Conservation (phyloP, 2,113 vertebrate species). For the Esox niger region DNA sequence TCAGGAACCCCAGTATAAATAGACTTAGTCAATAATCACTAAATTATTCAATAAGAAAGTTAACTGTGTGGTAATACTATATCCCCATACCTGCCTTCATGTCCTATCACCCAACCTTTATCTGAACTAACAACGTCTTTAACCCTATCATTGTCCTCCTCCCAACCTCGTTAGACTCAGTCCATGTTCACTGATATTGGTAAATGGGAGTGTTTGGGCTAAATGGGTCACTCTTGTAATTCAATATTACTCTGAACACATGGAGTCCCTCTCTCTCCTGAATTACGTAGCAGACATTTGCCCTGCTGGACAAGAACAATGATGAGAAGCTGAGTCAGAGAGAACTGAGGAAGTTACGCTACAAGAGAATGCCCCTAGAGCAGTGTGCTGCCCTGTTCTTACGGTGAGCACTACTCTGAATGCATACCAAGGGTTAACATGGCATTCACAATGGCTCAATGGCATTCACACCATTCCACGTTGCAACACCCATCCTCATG, state of each 20-base stretch:
- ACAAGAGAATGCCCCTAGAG: conserved; percentile 62
- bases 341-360: conserved; percentile 65
- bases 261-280: background rate
- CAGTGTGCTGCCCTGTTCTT: conserved; percentile 52
- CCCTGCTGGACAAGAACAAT: conserved; percentile 56
- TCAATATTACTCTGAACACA: background rate
- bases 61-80: conserved; percentile 54
- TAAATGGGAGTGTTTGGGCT: background rate
- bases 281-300: conserved; percentile 42
- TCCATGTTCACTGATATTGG: background rate
- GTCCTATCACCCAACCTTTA: background rate
- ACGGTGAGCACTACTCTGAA: conserved; percentile 39
- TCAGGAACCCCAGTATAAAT: conserved; percentile 53
- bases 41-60: conserved; percentile 67
- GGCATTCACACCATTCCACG: conserved; percentile 41
- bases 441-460: conserved; percentile 38
- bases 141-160: background rate
- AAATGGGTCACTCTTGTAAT: background rate
- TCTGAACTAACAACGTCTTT: background rate
- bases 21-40: conserved; percentile 65
- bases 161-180: background rate
- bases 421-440: conserved; percentile 52
- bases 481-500: conserved; percentile 67
- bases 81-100: conserved; percentile 15
- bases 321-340: conserved; percentile 59